Evolutionary conservation across 2,888 invertebrate species (phyloP).

Genomic region (Anoplius nigerrimus): DNA sequence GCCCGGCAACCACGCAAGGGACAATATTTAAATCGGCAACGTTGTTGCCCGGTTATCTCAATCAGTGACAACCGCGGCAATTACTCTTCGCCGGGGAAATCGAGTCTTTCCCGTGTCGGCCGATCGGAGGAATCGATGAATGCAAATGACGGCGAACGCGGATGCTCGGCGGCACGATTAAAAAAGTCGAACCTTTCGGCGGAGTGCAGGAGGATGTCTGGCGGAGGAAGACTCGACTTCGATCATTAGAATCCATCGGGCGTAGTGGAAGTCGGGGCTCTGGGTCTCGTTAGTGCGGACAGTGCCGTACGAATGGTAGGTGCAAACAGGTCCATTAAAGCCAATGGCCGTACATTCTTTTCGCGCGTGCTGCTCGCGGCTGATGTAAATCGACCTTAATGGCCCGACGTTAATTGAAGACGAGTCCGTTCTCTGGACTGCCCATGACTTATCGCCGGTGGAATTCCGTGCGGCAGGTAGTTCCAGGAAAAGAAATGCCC

Average conservation of each 20-base stretch:
- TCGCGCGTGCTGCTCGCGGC: constrained; percentile 41
- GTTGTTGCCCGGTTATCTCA: too few relatives aligned
- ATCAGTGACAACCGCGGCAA: neutral
- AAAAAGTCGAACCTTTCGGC: too few relatives aligned
- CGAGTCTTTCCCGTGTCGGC: too few relatives aligned
- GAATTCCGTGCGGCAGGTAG: constrained; percentile 48
- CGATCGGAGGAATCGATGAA: too few relatives aligned
- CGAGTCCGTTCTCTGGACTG: constrained; percentile 39
- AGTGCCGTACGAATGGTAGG: constrained; percentile 47
- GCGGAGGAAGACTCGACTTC: neutral
- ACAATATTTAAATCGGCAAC: too few relatives aligned
- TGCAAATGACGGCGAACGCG: too few relatives aligned
- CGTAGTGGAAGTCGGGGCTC: neutral
- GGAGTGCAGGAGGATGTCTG: too few relatives aligned
- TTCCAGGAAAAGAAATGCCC: constrained; percentile 35
- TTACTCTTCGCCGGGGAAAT: neutral
- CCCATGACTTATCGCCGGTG: constrained; percentile 50
- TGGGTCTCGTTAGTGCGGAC: constrained; percentile 45
- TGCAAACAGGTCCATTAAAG: constrained; percentile 60
- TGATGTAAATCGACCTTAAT: constrained; percentile 59
- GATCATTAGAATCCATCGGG: constrained; percentile 12
- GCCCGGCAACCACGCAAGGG: too few relatives aligned
- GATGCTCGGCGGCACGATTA: too few relatives aligned
- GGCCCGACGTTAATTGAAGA: constrained; percentile 58
- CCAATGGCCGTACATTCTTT: constrained; percentile 56